These are phyloP conservation scores for Labroides dimidiatus DNA, from an alignment of 2,797 vertebrate species.

Conservation along the genomic window DNA sequence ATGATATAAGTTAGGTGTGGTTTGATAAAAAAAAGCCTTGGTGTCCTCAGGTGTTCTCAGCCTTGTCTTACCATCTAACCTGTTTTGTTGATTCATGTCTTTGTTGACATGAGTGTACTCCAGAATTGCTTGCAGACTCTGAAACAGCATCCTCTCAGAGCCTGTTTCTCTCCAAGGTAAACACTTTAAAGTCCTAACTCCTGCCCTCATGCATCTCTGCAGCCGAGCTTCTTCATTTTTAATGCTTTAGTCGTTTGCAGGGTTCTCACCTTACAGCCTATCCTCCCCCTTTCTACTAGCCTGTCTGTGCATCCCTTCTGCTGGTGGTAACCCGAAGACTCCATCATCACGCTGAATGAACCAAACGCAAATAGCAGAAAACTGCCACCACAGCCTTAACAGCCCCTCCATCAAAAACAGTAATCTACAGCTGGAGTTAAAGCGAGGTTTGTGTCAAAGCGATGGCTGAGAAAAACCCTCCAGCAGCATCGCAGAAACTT, in stretches of 20 bases:
- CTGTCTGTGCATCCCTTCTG: conserved; percentile 23
- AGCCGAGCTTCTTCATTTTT: conserved; percentile 70
- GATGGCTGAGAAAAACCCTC: neutral
- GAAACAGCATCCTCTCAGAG: conserved; percentile 12
- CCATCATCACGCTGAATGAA: conserved; percentile 42
- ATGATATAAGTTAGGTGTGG: no score
- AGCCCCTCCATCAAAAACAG: no score
- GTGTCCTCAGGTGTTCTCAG: neutral
- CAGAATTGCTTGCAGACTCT: conserved; percentile 8
- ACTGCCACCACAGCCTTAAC: conserved; percentile 12
- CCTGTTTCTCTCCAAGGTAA: conserved; percentile 39
- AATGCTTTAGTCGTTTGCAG: conserved; percentile 71
- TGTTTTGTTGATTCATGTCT: conserved; percentile 23
- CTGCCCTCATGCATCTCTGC: neutral
- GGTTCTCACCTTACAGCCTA: conserved; percentile 73
- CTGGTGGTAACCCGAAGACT: conserved; percentile 67
- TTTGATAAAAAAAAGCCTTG: no score
- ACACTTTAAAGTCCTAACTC: conserved; percentile 36
- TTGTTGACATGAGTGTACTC: conserved; percentile 9
- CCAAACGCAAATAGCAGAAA: conserved; percentile 42
- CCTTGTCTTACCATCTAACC: neutral
- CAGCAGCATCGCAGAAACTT: conserved; percentile 51
- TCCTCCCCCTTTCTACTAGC: conserved; percentile 49
- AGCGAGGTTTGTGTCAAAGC: no score
- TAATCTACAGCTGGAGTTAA: no score